Conservation (phyloP, 2,888 invertebrate genomes). For the Dynastes hyllus region DNA sequence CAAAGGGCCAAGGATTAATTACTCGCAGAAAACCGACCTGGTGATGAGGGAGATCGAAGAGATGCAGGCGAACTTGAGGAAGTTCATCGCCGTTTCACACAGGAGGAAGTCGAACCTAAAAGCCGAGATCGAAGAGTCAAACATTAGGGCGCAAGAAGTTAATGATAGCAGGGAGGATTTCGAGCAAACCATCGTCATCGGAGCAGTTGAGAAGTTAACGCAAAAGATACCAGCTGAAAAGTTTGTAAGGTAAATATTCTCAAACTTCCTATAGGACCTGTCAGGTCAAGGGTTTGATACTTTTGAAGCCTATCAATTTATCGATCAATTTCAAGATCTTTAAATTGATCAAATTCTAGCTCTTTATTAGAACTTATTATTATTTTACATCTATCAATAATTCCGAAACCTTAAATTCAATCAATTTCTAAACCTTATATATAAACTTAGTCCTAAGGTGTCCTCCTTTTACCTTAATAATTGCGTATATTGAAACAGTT, state of each 20-base stretch:
- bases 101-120: slow-evolving; percentile 69
- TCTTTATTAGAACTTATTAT: too few relatives aligned
- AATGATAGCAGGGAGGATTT: slow-evolving; percentile 72
- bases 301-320: too few relatives aligned
- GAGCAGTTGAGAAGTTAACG: slow-evolving; percentile 75
- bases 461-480: too few relatives aligned
- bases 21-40: slow-evolving; percentile 73
- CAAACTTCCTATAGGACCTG: too few relatives aligned
- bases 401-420: too few relatives aligned
- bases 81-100: slow-evolving; percentile 67
- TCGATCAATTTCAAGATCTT: too few relatives aligned
- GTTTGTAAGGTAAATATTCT: slow-evolving; percentile 65
- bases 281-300: too few relatives aligned
- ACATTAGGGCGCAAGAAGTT: slow-evolving; percentile 72
- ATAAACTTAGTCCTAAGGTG: too few relatives aligned
- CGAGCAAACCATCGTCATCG: slow-evolving; percentile 72
- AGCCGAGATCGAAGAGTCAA: slow-evolving; percentile 75
- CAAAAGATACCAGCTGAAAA: slow-evolving; percentile 78
- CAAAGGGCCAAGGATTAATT: slow-evolving; percentile 69
- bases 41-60: slow-evolving; percentile 73
- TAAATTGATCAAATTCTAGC: too few relatives aligned
- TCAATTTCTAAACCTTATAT: too few relatives aligned
- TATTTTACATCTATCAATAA: too few relatives aligned
- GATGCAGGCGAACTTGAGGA: slow-evolving; percentile 66
- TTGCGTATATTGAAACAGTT: too few relatives aligned